These are phyloP conservation scores for Haemorhous mexicanus DNA, from an alignment of 2,113 vertebrate species.

Conservation along the genomic window DNA sequence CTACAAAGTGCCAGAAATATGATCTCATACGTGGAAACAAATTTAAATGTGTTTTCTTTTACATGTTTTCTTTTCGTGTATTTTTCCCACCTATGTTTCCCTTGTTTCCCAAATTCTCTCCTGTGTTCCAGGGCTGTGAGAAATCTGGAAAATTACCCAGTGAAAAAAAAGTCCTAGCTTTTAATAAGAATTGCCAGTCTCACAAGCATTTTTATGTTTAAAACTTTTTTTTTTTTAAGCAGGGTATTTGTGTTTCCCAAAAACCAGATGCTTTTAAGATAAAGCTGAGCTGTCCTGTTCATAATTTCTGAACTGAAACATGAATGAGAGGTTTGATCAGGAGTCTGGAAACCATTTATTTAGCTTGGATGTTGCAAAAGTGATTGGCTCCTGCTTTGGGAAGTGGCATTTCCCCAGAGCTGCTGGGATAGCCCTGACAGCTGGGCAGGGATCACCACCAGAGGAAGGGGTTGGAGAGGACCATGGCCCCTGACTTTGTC, in stretches of 20 bases:
- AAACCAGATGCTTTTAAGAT: conserved; percentile 28
- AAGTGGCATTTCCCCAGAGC: conserved; percentile 22
- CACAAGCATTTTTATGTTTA: neutral
- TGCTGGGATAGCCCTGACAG: neutral
- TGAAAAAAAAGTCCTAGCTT: conserved; percentile 22
- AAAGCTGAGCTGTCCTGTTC: neutral
- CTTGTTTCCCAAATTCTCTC: conserved; percentile 55
- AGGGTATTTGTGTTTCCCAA: neutral
- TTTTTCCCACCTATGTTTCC: conserved; percentile 66
- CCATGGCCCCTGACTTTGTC: neutral
- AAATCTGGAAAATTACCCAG: conserved; percentile 17
- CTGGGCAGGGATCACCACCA: neutral
- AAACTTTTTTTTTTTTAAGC: neutral
- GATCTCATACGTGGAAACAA: conserved; percentile 78
- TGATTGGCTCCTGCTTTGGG: conserved; percentile 14
- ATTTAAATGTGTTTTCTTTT: conserved; percentile 76
- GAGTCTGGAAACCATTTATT: conserved; percentile 39
- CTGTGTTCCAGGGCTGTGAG: conserved; percentile 23
- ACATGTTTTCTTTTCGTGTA: conserved; percentile 62
- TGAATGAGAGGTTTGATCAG: neutral
- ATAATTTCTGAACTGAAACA: neutral
- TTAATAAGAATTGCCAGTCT: conserved; percentile 41
- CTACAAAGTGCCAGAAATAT: conserved; percentile 83
- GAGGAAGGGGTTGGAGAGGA: neutral
- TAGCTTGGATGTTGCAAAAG: neutral